Evolutionary conservation across 2,113 vertebrate genomes (phyloP).

Genomic region (Carettochelys insculpta): DNA sequence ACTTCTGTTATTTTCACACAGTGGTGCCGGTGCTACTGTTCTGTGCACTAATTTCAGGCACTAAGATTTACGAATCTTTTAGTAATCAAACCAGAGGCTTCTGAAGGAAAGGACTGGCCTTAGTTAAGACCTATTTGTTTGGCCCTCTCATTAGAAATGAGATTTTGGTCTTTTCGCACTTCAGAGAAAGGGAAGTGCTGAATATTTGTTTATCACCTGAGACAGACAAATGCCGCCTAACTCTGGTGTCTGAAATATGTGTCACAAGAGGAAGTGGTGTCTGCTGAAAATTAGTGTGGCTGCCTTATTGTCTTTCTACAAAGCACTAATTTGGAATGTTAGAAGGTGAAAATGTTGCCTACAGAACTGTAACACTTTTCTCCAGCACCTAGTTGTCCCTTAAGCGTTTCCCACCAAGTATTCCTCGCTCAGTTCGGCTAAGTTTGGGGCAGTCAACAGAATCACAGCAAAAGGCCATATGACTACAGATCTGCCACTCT

Average conservation of each 20-base stretch:
- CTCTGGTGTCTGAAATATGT: neutral
- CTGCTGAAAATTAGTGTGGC: neutral
- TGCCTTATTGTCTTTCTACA: neutral
- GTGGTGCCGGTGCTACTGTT: neutral
- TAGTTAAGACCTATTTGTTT: neutral
- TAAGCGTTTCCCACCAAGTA: neutral
- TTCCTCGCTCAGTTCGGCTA: neutral
- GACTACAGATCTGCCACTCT: neutral
- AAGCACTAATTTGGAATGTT: neutral
- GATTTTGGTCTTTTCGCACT: neutral
- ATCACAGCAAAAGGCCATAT: neutral
- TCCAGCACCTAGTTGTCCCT: neutral
- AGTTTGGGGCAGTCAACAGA: neutral
- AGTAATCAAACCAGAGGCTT: neutral
- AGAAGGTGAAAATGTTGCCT: neutral
- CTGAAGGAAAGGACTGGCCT: neutral
- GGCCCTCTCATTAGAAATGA: neutral
- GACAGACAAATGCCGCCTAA: neutral
- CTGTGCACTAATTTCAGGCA: neutral
- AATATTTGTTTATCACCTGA: neutral
- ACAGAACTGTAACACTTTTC: neutral
- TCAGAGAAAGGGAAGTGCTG: neutral
- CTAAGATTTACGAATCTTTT: neutral
- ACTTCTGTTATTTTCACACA: neutral
- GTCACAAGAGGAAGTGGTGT: neutral